Conservation (phyloP, 1,140 invertebrate species). For the Archivesica marissinica region DNA sequence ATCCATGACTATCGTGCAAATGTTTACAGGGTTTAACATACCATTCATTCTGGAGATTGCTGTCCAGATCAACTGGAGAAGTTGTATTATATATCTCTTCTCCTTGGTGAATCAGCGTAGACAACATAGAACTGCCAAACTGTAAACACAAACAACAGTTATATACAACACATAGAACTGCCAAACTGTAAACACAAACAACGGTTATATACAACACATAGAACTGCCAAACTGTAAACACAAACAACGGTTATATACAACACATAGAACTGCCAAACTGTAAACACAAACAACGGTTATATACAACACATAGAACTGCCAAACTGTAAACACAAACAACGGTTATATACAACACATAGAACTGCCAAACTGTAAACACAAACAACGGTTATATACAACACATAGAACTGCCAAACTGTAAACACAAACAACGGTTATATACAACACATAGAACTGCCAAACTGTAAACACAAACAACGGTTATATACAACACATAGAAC, state of each 20-base stretch:
- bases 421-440: too few species aligned
- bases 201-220: slow-evolving; percentile 49
- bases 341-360: too few species aligned
- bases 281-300: slow-evolving; percentile 37
- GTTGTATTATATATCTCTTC: slow-evolving; percentile 75
- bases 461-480: too few species aligned
- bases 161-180: slow-evolving; percentile 72
- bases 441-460: too few species aligned
- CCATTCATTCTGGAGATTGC: slow-evolving; percentile 79
- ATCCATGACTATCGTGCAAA: too few species aligned
- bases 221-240: slow-evolving; percentile 79
- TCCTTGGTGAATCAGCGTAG: slow-evolving; percentile 74
- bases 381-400: too few species aligned
- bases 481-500: too few species aligned
- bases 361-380: too few species aligned
- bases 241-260: background rate
- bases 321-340: too few species aligned
- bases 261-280: slow-evolving; percentile 79
- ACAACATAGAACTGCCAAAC: slow-evolving; percentile 79
- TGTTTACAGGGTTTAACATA: too few species aligned
- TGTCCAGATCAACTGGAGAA: slow-evolving; percentile 80
- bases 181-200: slow-evolving; percentile 76
- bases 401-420: too few species aligned
- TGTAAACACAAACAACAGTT: slow-evolving; percentile 61
- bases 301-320: too few species aligned